Conservation (phyloP, 1,140 invertebrate genomes). For the Trachymyrmex septentrionalis region DNA sequence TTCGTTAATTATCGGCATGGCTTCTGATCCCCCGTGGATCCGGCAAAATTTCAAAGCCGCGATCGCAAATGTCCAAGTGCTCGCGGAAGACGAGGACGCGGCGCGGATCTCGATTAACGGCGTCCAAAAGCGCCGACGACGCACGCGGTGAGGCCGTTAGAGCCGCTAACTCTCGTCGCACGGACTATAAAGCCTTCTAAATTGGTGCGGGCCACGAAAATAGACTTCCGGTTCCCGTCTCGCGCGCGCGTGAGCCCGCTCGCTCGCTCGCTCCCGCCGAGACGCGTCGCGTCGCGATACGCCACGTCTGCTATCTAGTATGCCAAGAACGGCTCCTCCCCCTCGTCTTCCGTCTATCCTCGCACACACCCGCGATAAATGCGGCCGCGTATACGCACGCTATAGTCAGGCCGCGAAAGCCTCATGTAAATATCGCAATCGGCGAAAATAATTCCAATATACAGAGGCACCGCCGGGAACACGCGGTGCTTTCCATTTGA, state of each 20-base stretch:
- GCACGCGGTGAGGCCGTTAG: slow-evolving; percentile 62
- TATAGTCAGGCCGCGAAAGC: slow-evolving; percentile 6
- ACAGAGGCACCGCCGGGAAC: not conserved
- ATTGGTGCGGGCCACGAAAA: slow-evolving; percentile 84
- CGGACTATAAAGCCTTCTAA: slow-evolving; percentile 86
- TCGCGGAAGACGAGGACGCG: slow-evolving; percentile 24
- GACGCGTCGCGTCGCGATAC: slow-evolving; percentile 39
- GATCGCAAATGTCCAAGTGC: not conserved
- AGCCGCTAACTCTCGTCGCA: slow-evolving; percentile 74
- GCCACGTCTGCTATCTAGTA: slow-evolving; percentile 72
- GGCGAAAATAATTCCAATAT: slow-evolving; percentile 33
- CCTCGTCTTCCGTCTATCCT: slow-evolving; percentile 51
- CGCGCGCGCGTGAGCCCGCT: slow-evolving; percentile 59
- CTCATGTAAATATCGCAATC: slow-evolving; percentile 13
- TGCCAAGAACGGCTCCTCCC: slow-evolving; percentile 69
- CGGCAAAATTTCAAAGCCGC: not conserved
- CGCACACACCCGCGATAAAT: slow-evolving; percentile 45
- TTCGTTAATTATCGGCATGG: not conserved
- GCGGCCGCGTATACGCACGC: slow-evolving; percentile 30
- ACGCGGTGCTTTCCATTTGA: too few relatives aligned
- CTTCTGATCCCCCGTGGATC: not conserved
- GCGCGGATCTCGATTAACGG: slow-evolving; percentile 60
- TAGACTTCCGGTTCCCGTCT: slow-evolving; percentile 87
- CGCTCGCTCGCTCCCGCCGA: slow-evolving; percentile 26
- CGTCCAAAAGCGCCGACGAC: slow-evolving; percentile 65